phyloP scores from a whole-genome alignment of 2,888 invertebrate genomes.

The Andrena bicolor region DNA sequence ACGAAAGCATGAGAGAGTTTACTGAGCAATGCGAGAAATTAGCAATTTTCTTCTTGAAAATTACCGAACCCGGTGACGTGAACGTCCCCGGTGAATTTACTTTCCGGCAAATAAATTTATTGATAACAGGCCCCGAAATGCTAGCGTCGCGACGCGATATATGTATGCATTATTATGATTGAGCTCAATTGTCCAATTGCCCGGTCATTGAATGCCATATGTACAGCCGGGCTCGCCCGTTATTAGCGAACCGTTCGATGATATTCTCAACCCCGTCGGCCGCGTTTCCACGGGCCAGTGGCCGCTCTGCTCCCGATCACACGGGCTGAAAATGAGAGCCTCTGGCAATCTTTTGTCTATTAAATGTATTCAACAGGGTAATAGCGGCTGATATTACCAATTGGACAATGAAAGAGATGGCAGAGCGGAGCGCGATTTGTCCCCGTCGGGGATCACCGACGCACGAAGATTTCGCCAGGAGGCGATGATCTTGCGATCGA shows the following conservation, averaged over 20 bases:
- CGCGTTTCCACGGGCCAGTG: constrained; percentile 66
- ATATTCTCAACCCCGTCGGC: constrained; percentile 70
- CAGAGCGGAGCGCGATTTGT: constrained; percentile 74
- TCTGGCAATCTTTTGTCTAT: constrained; percentile 82
- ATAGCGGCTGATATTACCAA: constrained; percentile 82
- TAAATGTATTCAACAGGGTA: constrained; percentile 82
- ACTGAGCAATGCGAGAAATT: background rate
- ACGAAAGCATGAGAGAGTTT: no score
- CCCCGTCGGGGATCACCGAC: constrained; percentile 47
- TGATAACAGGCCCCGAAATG: constrained; percentile 55
- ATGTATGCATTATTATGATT: constrained; percentile 82
- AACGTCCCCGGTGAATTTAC: constrained; percentile 44
- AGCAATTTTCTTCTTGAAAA: background rate
- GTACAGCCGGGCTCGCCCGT: constrained; percentile 69
- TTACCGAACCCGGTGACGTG: constrained; percentile 13
- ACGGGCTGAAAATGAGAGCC: constrained; percentile 76
- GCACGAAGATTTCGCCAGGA: constrained; percentile 62
- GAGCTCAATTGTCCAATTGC: constrained; percentile 85
- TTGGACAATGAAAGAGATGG: constrained; percentile 82
- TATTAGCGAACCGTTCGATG: constrained; percentile 76
- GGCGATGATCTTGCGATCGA: constrained; percentile 31
- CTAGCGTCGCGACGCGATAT: constrained; percentile 54
- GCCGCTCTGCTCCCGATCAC: constrained; percentile 5
- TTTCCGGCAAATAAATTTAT: constrained; percentile 63
- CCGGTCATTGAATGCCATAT: constrained; percentile 83